phyloP scores from a whole-genome alignment of 2,797 vertebrate species.

The Microchirus variegatus region DNA sequence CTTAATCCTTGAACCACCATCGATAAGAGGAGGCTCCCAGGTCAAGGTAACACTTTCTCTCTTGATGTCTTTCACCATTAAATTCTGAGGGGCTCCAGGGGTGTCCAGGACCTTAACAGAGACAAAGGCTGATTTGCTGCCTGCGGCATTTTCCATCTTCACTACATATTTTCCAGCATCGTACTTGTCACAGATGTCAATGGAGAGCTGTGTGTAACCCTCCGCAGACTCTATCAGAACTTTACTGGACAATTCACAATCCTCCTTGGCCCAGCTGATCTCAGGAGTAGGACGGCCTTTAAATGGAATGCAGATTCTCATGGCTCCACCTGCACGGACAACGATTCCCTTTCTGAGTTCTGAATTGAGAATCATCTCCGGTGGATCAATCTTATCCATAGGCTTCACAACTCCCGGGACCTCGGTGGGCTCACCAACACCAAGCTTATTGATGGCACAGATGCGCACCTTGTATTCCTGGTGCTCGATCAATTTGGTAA shows the following conservation, averaged over 20 bases:
- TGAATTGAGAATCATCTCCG: conserved; percentile 95
- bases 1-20: conserved; percentile 95
- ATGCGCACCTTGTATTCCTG: conserved; percentile 96
- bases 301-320: conserved; percentile 94
- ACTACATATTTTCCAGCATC: conserved; percentile 96
- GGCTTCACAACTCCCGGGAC: conserved; percentile 91
- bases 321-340: conserved; percentile 91
- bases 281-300: conserved; percentile 94
- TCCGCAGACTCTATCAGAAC: conserved; percentile 89
- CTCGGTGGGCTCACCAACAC: conserved; percentile 92
- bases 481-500: conserved; percentile 92
- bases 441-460: conserved; percentile 94
- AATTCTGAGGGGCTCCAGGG: conserved; percentile 91
- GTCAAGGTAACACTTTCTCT: conserved; percentile 89
- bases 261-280: conserved; percentile 93
- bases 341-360: conserved; percentile 94
- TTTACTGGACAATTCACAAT: conserved; percentile 90
- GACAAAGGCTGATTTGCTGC: conserved; percentile 95
- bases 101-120: conserved; percentile 96
- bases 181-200: conserved; percentile 95
- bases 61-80: conserved; percentile 92
- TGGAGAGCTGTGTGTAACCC: conserved; percentile 91
- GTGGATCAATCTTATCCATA: conserved; percentile 91
- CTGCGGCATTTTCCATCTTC: conserved; percentile 94
- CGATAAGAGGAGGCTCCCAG: conserved; percentile 96